These are phyloP conservation scores for Argya squamiceps DNA, from an alignment of 2,797 vertebrate species.

Conservation along the genomic window DNA sequence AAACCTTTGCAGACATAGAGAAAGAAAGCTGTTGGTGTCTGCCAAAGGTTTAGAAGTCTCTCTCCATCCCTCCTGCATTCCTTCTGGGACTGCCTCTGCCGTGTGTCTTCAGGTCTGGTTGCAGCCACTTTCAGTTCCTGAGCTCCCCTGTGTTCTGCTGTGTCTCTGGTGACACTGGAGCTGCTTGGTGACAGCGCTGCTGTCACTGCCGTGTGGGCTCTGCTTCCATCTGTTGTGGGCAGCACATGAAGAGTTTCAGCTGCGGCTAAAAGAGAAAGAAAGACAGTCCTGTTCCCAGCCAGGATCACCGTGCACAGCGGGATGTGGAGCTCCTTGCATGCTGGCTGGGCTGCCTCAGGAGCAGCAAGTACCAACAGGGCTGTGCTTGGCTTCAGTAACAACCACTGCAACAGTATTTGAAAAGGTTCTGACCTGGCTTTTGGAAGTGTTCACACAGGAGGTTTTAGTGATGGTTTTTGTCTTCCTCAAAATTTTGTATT, in stretches of 20 bases:
- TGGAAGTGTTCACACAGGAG: neutral
- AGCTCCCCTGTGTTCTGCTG: neutral
- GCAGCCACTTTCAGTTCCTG: neutral
- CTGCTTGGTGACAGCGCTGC: accelerated
- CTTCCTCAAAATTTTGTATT: neutral
- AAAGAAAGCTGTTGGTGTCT: neutral
- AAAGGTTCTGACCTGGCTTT: neutral
- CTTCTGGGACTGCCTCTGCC: neutral
- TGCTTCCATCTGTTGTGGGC: neutral
- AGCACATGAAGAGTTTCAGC: neutral
- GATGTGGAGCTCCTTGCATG: neutral
- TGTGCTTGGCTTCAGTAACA: neutral
- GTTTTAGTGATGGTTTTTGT: neutral
- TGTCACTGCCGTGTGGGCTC: accelerated
- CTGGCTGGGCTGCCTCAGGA: neutral
- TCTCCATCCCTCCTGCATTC: neutral
- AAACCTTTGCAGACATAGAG: neutral
- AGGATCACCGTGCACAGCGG: accelerated
- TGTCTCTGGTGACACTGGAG: accelerated
- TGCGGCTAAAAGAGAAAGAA: neutral
- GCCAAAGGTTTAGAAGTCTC: neutral
- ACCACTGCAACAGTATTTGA: neutral
- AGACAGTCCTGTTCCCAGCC: neutral
- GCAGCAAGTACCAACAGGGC: neutral
- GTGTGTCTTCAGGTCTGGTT: neutral